Evolutionary conservation across 2,113 vertebrate species (phyloP), one percentile per base, ranked within the genome.

Genomic region (Proterorhinus semilunaris): DNA sequence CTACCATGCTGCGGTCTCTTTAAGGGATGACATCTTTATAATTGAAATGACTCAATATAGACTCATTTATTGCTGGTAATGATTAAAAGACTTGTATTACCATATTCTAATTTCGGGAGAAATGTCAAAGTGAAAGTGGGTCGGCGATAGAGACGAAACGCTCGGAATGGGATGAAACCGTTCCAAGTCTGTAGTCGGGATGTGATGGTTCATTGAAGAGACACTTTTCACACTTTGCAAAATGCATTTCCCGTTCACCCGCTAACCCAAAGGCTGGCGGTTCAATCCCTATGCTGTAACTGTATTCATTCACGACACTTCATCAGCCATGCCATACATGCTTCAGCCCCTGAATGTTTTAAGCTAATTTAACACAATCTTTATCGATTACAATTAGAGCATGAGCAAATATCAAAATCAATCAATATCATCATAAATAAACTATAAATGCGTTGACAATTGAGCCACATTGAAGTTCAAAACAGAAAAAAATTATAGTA

Each of bases 31-130:
- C 2, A 36, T 36, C 27, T 36, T 36, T 36, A 36, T 36, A 36
- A 55, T 55, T 11, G 53, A 27, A 55, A 55, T 55, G 53, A 55
- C 53, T 55, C 27, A 55, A 55, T 55, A 27, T 10, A 27, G 53
- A 27, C 17, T 55, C 53, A 55, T 17, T 55, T 55, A 55, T 55
- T 11, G 53, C 53, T 55, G 9, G 2, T 10, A 11, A 55, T 27
- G 53, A 55, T 55, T 55, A 27, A 55, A 55, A 21, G 10, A 10
- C 10, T 10, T 17, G 8, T 10, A 54, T 54, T 17, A 54, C 53
- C 53, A 11, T 55, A 27, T 55, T 55, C 53, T 27, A 55, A 27
- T 55, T 27, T 21, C 27, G 11, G 53, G 6, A 27, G 17, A 55
- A 55, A 55, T 55, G 53, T 55, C 53, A 55, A 8, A 27, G 53